Evolutionary conservation across 2,888 invertebrate species (phyloP).

Genomic region (Stomorhina lunata): DNA sequence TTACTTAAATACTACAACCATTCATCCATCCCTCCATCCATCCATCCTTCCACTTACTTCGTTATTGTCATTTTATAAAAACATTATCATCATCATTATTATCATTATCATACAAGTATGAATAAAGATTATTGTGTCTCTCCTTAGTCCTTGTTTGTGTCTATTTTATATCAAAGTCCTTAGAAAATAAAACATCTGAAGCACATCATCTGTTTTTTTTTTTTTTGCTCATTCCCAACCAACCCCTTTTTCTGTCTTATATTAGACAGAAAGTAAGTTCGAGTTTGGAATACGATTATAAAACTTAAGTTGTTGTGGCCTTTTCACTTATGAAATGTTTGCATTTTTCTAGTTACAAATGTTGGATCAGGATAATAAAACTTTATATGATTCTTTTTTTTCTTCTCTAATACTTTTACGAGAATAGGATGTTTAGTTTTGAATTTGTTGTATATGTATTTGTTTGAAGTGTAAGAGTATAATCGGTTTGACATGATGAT

Average conservation of each 20-base stretch:
- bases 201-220: slow-evolving; percentile 27
- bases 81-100: no score
- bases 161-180: slow-evolving; percentile 13
- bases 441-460: slow-evolving; percentile 26
- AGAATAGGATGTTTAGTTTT: slow-evolving; percentile 26
- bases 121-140: slow-evolving; percentile 19
- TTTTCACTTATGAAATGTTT: slow-evolving; percentile 63
- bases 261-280: slow-evolving; percentile 28
- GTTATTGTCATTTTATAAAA: slow-evolving; percentile 40
- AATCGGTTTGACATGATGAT: slow-evolving; percentile 48
- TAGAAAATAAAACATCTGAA: slow-evolving; percentile 54
- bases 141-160: neutral
- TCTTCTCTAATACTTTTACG: neutral
- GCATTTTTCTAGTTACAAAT: slow-evolving; percentile 33
- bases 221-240: slow-evolving; percentile 7
- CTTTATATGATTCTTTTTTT: slow-evolving; percentile 36
- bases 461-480: slow-evolving; percentile 22
- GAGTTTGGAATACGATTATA: slow-evolving; percentile 22
- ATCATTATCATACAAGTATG: slow-evolving; percentile 21
- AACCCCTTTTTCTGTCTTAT: slow-evolving; percentile 45
- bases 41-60: slow-evolving; percentile 10
- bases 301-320: slow-evolving; percentile 63
- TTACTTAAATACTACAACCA: no score
- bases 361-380: slow-evolving; percentile 27
- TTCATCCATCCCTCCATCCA: neutral